Percentiles rank a stretch among this genome's conserved stretches.
Conservation (phyloP, 2,113 vertebrate species). For the Cephalopterus ornatus region DNA sequence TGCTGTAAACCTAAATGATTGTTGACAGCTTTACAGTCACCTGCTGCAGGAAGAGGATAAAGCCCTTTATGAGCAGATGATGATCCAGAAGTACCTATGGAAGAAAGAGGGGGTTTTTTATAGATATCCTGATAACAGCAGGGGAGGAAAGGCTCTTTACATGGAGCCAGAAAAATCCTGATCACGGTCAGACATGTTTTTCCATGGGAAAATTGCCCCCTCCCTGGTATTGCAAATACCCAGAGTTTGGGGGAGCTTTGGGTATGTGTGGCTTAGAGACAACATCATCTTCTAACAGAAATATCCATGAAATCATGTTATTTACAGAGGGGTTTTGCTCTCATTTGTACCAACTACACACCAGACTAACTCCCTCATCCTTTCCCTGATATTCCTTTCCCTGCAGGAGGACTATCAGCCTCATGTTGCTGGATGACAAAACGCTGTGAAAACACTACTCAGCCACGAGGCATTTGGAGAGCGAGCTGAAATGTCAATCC, state of each 20-base stretch:
- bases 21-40: constrained; percentile 14
- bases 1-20: neutral
- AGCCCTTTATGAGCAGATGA: neutral
- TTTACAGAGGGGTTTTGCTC: neutral
- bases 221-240: neutral
- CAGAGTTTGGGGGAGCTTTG: neutral
- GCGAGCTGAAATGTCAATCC: neutral
- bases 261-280: neutral
- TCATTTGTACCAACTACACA: neutral
- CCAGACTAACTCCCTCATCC: neutral
- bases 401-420: neutral
- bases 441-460: neutral
- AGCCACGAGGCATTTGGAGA: neutral
- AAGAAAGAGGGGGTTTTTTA: neutral
- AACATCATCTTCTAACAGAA: neutral
- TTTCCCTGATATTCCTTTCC: neutral
- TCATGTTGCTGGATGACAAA: neutral
- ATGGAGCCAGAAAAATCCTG: neutral
- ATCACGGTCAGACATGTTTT: neutral
- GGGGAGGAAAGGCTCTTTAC: neutral
- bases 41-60: neutral
- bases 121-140: neutral
- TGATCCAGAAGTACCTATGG: neutral
- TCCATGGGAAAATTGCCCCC: neutral
- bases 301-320: neutral